Percentiles rank a stretch among this genome's conserved stretches.
Conservation (phyloP, 2,113 vertebrate genomes). For the Rhinolophus ferrumequinum region DNA sequence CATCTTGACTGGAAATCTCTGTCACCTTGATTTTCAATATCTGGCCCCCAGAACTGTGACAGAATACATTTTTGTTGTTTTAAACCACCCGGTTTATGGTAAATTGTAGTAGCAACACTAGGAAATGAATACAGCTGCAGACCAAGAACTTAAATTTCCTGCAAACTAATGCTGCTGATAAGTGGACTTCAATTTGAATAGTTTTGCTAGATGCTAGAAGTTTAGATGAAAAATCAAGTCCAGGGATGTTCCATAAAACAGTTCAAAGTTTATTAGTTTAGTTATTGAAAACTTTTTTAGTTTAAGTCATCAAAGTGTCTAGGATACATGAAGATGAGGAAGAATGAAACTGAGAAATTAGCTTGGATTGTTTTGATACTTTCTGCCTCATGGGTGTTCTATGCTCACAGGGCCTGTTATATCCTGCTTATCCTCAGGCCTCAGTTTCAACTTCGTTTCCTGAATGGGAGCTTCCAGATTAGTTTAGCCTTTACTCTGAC, state of each 20-base stretch:
- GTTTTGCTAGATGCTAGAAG: not conserved
- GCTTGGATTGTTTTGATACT: not conserved
- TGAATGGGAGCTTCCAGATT: not conserved
- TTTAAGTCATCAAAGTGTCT: not conserved
- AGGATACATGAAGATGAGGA: not conserved
- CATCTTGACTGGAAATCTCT: too few species aligned
- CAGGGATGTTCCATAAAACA: not conserved
- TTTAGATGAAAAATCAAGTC: not conserved
- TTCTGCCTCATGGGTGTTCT: not conserved
- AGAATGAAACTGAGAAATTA: not conserved
- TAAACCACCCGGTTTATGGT: not conserved
- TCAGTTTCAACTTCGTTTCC: not conserved
- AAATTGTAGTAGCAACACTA: not conserved
- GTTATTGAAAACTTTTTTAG: not conserved
- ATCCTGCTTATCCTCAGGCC: not conserved
- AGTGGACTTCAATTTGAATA: not conserved
- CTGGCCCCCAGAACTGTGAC: not conserved
- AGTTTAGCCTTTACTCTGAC: not conserved
- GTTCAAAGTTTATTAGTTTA: not conserved
- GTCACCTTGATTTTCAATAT: not conserved
- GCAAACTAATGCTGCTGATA: not conserved
- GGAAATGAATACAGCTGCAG: not conserved
- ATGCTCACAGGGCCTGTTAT: not conserved
- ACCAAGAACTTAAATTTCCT: not conserved
- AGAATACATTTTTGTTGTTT: constrained; percentile 1